Evolutionary conservation across 2,113 vertebrate species (phyloP), one percentile per base, ranked within the genome.

Genomic region (Carassius auratus): DNA sequence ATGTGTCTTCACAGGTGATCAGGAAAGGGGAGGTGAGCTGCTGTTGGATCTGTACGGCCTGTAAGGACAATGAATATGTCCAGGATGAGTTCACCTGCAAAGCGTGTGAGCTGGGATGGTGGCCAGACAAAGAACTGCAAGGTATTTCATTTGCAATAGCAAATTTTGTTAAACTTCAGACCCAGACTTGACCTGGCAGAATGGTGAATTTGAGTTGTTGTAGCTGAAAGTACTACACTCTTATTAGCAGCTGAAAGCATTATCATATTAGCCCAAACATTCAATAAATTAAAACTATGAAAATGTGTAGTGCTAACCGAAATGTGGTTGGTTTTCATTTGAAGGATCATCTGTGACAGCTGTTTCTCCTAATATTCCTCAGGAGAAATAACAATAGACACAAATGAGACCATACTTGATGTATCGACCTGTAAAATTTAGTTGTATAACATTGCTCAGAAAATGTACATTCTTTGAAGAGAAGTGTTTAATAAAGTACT

Each of bases 1-100:
- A 66, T 84, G 14, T 68, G n/a, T 66, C 4, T 3, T 13, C 59
- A 3, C 86, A 99, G 98, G 98, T 99, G 86, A 99, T 99, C 88
- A 95, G 98, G 80, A 99, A 99, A 90, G 98, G 98, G 69, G 98
- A 99, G 86, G 98, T 99, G 90, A 99, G 98, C 88, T 99, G 98
- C 93, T 99, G 98, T 90, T 99, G 98, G 98, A 99, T 99, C 88
- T 99, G 98, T 86, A 99, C 98, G 0, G 94, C 96, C 79, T 99
- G 98, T 90, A 99, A 99, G 86, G 98, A 99, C 91, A 99, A 99
- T 5, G 98, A 99, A 74, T 96, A 93, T 12, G 97, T 98, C 86
- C 97, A 97, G 91, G 98, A 99, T 19, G 98, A 99, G 90, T 99
- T 99, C 92, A 99, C 98, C 0, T 99, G 98, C 90, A 98, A 96